Conservation (phyloP, 2,113 vertebrate genomes). For the Megaceryle maxima region DNA sequence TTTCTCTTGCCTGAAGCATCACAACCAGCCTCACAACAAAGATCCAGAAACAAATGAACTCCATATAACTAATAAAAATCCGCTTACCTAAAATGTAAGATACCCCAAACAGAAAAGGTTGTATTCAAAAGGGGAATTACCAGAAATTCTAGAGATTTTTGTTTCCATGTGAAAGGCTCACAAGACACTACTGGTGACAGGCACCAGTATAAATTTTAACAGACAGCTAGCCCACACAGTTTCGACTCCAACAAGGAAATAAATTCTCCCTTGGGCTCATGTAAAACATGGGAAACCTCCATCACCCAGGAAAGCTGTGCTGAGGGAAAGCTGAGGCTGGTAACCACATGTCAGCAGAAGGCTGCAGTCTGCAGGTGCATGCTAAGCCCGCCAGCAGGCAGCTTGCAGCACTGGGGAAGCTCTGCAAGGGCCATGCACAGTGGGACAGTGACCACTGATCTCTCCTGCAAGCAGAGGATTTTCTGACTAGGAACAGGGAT, state of each 20-base stretch:
- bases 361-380: not conserved
- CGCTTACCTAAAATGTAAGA: not conserved
- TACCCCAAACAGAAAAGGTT: not conserved
- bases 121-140: not conserved
- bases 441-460: not conserved
- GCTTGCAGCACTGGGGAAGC: not conserved
- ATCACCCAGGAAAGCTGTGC: not conserved
- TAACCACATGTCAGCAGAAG: not conserved
- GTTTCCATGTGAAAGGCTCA: not conserved
- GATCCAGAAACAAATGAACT: not conserved
- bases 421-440: not conserved
- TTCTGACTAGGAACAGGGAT: not conserved
- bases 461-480: fast-evolving
- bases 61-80: not conserved
- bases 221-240: not conserved
- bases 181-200: not conserved
- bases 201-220: not conserved
- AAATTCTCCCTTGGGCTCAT: not conserved
- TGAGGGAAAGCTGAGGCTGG: not conserved
- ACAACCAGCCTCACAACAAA: not conserved
- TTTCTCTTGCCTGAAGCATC: not conserved
- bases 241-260: not conserved
- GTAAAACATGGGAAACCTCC: slow-evolving; percentile 30
- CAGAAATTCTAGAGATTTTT: not conserved
- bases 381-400: not conserved